phyloP scores from a whole-genome alignment of 2,797 vertebrate species.

The Danionella dracula region DNA sequence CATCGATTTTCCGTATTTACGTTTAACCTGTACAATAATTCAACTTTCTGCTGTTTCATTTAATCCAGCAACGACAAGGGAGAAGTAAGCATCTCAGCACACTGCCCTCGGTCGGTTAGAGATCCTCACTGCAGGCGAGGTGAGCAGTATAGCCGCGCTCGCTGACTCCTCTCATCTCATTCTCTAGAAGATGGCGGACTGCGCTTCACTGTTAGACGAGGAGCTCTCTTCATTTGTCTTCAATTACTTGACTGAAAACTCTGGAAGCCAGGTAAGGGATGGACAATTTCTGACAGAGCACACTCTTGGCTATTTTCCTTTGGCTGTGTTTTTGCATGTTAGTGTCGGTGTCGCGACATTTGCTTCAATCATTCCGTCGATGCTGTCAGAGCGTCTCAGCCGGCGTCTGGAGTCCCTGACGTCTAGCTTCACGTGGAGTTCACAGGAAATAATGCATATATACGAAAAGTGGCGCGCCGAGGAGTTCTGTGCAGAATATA shows the following conservation, averaged over 20 bases:
- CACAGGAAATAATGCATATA: conserved; percentile 50
- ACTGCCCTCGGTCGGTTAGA: conserved; percentile 40
- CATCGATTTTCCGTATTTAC: not conserved
- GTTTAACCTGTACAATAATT: not conserved
- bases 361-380: conserved; percentile 22
- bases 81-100: not conserved
- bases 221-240: conserved; percentile 97
- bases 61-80: conserved; percentile 4
- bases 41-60: conserved; percentile 22
- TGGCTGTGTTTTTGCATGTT: conserved; percentile 44
- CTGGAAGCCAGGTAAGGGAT: conserved; percentile 81
- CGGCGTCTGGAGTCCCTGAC: conserved; percentile 50
- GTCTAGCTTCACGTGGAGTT: conserved; percentile 67
- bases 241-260: conserved; percentile 90
- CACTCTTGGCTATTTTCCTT: conserved; percentile 22
- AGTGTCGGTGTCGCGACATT: conserved; percentile 34
- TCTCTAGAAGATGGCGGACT: conserved; percentile 98
- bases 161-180: conserved; percentile 69
- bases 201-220: conserved; percentile 93
- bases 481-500: not conserved
- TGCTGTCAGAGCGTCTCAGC: conserved; percentile 30
- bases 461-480: not conserved
- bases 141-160: conserved; percentile 72
- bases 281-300: conserved; percentile 13
- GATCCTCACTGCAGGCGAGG: conserved; percentile 50